A percentile compares a stretch with the other conserved stretches of the same genome.
phyloP scores from a whole-genome alignment of 2,797 vertebrate species.

The Staurois parvus region DNA sequence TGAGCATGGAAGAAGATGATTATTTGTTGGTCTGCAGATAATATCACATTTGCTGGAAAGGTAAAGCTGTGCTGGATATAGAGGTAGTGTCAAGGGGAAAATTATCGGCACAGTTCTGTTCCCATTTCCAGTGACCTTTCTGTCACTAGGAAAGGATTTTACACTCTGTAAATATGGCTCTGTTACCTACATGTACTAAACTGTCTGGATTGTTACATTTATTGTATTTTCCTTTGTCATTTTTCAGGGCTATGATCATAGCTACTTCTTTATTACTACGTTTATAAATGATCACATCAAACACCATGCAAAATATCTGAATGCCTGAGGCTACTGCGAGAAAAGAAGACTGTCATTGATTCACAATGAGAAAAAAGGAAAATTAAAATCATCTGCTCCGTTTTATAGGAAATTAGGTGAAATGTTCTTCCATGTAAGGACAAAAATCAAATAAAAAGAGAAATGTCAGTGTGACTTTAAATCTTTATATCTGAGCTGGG shows the following conservation, averaged over 20 bases:
- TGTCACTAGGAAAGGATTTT: too few species aligned
- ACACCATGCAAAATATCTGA: conserved; percentile 94
- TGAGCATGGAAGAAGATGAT: too few species aligned
- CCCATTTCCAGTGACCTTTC: not conserved
- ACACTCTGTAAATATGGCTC: too few species aligned
- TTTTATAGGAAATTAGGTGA: not conserved
- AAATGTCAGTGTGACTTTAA: not conserved
- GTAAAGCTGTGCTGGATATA: not conserved
- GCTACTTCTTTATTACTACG: conserved; percentile 93
- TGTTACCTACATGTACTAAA: too few species aligned
- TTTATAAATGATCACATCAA: conserved; percentile 93
- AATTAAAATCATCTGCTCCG: not conserved
- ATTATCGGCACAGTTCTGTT: not conserved
- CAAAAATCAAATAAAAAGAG: not conserved
- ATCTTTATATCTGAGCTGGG: not conserved
- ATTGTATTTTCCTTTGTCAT: not conserved
- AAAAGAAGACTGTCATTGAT: not conserved
- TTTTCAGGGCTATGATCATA: conserved; percentile 93
- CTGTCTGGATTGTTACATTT: too few species aligned
- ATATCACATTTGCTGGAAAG: not conserved
- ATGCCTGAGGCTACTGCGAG: conserved; percentile 70
- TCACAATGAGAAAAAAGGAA: too few species aligned
- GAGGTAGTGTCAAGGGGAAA: too few species aligned
- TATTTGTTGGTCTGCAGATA: too few species aligned
- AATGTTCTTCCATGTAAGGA: not conserved